These are phyloP conservation scores for Apis laboriosa DNA, from an alignment of 1,140 invertebrate species.

Conservation along the genomic window DNA sequence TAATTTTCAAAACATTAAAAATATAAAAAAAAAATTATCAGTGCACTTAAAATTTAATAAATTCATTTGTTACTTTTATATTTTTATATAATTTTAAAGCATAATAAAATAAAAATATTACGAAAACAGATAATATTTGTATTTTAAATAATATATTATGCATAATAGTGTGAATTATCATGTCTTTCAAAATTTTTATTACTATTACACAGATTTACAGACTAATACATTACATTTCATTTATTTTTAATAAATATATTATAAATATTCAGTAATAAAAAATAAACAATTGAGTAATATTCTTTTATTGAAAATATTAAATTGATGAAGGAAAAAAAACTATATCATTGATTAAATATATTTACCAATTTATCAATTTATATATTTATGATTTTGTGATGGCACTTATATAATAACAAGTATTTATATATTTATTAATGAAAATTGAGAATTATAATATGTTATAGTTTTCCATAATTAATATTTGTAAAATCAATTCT, in stretches of 20 bases:
- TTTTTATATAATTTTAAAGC: neutral
- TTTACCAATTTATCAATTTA: neutral
- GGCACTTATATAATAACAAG: constrained; percentile 34
- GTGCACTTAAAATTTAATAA: constrained; percentile 21
- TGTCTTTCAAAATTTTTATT: constrained; percentile 6
- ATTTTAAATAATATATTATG: neutral
- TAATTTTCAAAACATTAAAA: neutral
- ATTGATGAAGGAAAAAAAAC: neutral
- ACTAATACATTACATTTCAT: constrained; percentile 29
- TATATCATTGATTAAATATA: neutral
- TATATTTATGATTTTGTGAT: constrained; percentile 17
- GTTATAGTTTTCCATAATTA: neutral
- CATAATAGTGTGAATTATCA: constrained; percentile 4
- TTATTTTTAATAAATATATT: neutral
- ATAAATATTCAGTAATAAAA: neutral
- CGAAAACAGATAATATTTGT: neutral
- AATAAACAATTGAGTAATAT: neutral
- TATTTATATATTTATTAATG: constrained; percentile 23
- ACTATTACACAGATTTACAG: constrained; percentile 46
- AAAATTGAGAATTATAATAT: constrained; percentile 1
- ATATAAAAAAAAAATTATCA: neutral
- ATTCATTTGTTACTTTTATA: neutral
- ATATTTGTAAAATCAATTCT: constrained; percentile 37
- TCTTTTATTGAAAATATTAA: constrained; percentile 23
- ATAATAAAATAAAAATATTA: neutral